A percentile compares a stretch with the other conserved stretches of the same genome.
These are phyloP conservation scores for Hypercompe scribonia DNA, from an alignment of 2,888 invertebrate species.

Conservation along the genomic window DNA sequence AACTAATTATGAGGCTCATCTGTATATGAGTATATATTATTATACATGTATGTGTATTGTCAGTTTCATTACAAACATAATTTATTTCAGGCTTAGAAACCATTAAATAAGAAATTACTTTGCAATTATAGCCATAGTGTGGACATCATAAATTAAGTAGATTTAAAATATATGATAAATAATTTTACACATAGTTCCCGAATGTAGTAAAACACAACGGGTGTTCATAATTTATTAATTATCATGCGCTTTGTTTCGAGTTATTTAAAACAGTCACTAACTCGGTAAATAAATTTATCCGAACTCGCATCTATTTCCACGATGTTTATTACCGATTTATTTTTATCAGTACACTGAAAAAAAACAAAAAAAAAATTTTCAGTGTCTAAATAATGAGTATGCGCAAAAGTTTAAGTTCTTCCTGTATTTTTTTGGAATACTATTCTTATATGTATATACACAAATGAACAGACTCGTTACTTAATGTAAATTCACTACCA, in stretches of 20 bases:
- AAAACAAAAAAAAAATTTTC: no score
- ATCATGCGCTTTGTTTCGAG: background rate
- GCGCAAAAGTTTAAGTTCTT: no score
- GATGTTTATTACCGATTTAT: background rate
- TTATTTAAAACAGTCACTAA: slow-evolving; percentile 8
- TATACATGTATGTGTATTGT: no score
- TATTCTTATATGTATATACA: no score
- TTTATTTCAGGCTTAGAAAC: background rate
- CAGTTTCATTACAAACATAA: no score
- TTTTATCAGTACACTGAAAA: background rate
- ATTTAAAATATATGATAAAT: background rate
- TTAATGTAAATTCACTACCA: no score
- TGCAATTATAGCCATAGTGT: background rate
- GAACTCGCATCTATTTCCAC: background rate
- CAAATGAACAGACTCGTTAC: no score
- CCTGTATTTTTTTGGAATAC: no score
- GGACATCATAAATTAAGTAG: background rate
- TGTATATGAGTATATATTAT: no score
- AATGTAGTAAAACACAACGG: slow-evolving; percentile 3
- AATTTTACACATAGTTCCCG: background rate
- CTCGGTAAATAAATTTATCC: background rate
- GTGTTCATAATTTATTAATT: slow-evolving; percentile 6
- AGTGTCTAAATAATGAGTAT: no score
- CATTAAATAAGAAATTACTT: background rate
- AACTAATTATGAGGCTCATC: no score